Evolutionary conservation across 2,113 vertebrate genomes (phyloP), one percentile per base, ranked within the genome.

Genomic region (Notothenia rossii): DNA sequence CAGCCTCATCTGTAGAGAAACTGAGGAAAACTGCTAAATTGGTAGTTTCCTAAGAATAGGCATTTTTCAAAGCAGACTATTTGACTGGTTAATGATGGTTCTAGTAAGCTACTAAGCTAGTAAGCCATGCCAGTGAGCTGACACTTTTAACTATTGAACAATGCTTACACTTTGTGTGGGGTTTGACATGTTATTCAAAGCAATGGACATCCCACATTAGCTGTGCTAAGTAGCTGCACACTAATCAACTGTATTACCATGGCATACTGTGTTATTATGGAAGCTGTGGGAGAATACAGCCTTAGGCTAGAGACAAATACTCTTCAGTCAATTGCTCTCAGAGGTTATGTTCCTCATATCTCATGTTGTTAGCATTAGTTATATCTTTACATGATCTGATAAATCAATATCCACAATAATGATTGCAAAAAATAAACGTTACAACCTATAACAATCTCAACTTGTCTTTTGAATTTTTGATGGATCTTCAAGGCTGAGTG

Each of bases 61-160:
- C n/a, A 55, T 66, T 60, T 75, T 40, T 64, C n/a, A 66, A 76
- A 62, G 43, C 48, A 69, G 20, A 50, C 18, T 29, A 17, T 67
- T 66, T 29, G 4, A 69, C 59, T 56, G 75, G 5, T 43, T 73
- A 36, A 56, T 59, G 18, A 56, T 69, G 33, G 14, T 18, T 74
- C 58, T 22, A 12, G 22, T 69, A 65, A 66, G 50, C 36, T 40
- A 40, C 36, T 40, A 69, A 29, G 15, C 9, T 43, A 43, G 17
- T 14, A 50, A 49, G 43, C 20, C 1, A 60, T 36, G 40, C 29
- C 59, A 78, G 40, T 29, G 20, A 62, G 73, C 25, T 25, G 33
- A 29, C n/a, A 71, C 43, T 50, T 5, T 53, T 40, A 14, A 68
- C 65, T 53, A 9, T 10, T 72, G 22, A 50, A 62, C 3, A 61